These are phyloP conservation scores for Passer montanus DNA, from an alignment of 2,113 vertebrate genomes.

Conservation along the genomic window DNA sequence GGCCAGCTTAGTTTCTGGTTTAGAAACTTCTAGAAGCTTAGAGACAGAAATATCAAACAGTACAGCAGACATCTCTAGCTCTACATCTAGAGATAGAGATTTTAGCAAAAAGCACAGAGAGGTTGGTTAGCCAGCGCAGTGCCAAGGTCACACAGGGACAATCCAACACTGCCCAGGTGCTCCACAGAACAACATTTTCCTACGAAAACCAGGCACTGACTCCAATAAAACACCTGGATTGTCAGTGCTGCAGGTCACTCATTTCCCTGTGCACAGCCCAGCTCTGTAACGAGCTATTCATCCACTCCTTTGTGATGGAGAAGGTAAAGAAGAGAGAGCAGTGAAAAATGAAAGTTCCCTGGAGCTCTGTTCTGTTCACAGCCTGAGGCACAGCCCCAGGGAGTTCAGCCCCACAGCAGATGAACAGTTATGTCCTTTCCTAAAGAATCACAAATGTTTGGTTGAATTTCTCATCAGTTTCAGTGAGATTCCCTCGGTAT, in stretches of 20 bases:
- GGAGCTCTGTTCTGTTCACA: background rate
- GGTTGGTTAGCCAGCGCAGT: background rate
- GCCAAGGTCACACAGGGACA: background rate
- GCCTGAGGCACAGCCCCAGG: background rate
- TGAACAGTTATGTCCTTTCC: background rate
- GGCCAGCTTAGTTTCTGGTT: background rate
- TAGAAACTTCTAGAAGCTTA: background rate
- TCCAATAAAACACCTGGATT: background rate
- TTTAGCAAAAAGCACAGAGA: background rate
- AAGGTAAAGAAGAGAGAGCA: background rate
- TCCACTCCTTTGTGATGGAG: background rate
- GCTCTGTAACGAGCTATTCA: background rate
- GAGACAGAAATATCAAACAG: too few species aligned
- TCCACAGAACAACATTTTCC: background rate
- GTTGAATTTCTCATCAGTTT: background rate
- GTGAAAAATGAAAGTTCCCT: background rate
- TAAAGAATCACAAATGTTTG: background rate
- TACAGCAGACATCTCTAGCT: too few species aligned
- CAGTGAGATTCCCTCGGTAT: background rate
- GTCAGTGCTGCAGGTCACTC: background rate
- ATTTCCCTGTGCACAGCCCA: background rate
- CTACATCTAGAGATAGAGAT: background rate
- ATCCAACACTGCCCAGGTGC: background rate
- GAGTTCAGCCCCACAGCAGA: background rate
- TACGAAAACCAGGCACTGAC: background rate